Conservation (phyloP, 2,888 invertebrate genomes). For the Lottia gigantea region DNA sequence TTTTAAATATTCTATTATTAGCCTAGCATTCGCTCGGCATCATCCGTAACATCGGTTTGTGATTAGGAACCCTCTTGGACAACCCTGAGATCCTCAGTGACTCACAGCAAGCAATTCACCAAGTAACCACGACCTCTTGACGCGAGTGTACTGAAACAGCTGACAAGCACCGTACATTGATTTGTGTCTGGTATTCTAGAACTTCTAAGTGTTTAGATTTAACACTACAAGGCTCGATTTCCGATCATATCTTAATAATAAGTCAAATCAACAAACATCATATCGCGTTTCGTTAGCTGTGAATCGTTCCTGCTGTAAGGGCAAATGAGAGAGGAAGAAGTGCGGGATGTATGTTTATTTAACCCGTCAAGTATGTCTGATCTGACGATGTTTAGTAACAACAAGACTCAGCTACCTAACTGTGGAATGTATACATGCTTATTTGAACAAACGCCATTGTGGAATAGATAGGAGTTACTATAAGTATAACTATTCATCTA, state of each 20-base stretch:
- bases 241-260: conserved; percentile 22
- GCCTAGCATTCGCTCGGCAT: too few relatives aligned
- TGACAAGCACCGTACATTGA: too few relatives aligned
- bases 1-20: too few relatives aligned
- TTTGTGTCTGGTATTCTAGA: too few relatives aligned
- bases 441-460: conserved; percentile 24
- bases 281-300: conserved; percentile 17
- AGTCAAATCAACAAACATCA: conserved; percentile 23
- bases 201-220: too few relatives aligned
- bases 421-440: conserved; percentile 23
- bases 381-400: conserved; percentile 13
- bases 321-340: conserved; percentile 4
- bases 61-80: too few relatives aligned
- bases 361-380: conserved; percentile 19
- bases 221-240: background rate
- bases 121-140: too few relatives aligned
- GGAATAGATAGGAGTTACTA: conserved; percentile 18
- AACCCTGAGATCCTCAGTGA: too few relatives aligned
- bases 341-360: conserved; percentile 15
- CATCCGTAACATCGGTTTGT: too few relatives aligned
- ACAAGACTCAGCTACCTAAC: conserved; percentile 8
- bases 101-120: too few relatives aligned
- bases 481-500: background rate
- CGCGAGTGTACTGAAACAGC: too few relatives aligned
- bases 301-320: conserved; percentile 16